Conservation (phyloP, 2,797 vertebrate genomes). For the Podarcis lilfordi region DNA sequence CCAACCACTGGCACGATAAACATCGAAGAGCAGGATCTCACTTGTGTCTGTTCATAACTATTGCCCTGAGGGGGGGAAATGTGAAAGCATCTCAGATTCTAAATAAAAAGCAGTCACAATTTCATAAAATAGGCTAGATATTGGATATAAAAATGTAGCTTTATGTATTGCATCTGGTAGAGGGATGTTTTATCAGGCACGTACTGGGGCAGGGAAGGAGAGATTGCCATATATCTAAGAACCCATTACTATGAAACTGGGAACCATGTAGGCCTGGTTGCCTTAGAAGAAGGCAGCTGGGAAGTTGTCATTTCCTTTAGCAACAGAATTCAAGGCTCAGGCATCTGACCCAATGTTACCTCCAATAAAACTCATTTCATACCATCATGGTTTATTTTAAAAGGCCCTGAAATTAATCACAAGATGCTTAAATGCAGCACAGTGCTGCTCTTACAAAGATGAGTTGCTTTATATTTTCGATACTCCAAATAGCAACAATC, state of each 20-base stretch:
- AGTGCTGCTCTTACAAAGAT: accelerated
- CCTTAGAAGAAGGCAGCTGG: not conserved
- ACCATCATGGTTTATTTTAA: not conserved
- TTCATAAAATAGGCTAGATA: not conserved
- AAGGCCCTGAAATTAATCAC: not conserved
- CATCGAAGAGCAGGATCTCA: accelerated
- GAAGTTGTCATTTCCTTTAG: not conserved
- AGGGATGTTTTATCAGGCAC: not conserved
- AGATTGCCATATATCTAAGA: not conserved
- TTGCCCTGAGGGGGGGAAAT: not conserved
- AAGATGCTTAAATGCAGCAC: not conserved
- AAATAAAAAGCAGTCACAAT: not conserved
- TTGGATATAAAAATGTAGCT: not conserved
- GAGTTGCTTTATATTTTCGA: not conserved
- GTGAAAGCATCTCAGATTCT: not conserved
- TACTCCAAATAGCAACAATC: not conserved
- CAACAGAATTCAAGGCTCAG: not conserved
- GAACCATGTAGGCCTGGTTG: not conserved
- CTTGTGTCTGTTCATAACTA: not conserved
- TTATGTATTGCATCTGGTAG: accelerated
- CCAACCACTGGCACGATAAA: not conserved
- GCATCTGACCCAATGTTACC: not conserved
- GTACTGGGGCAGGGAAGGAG: accelerated
- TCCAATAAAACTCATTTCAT: not conserved
- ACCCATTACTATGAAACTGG: not conserved